phyloP scores from a whole-genome alignment of 2,113 vertebrate species.

The Takifugu flavidus region DNA sequence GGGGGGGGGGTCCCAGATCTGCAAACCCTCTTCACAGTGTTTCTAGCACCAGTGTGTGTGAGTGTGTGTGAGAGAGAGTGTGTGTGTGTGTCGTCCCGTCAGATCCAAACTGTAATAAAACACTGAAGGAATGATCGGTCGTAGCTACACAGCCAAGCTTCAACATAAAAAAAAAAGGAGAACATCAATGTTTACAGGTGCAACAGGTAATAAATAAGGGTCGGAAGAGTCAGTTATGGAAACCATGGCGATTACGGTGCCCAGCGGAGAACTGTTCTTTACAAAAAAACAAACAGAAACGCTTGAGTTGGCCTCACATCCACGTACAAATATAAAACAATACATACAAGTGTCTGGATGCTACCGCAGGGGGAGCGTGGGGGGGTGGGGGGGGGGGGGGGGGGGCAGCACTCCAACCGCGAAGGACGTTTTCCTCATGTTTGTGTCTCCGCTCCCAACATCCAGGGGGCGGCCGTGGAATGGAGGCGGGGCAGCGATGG shows the following conservation, averaged over 20 bases:
- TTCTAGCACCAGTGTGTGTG: slow-evolving; percentile 97
- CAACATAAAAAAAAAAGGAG: slow-evolving; percentile 76
- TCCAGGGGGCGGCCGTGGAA: slow-evolving; percentile 29
- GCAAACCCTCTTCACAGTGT: slow-evolving; percentile 93
- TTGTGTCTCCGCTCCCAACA: neutral
- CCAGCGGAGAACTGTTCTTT: slow-evolving; percentile 85
- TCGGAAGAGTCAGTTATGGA: slow-evolving; percentile 80
- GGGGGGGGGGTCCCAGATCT: slow-evolving; percentile 76
- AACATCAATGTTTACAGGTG: slow-evolving; percentile 82
- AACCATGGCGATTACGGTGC: slow-evolving; percentile 94
- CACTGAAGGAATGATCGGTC: slow-evolving; percentile 61
- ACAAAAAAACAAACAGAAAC: slow-evolving; percentile 76
- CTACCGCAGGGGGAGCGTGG: slow-evolving; percentile 68
- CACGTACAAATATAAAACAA: slow-evolving; percentile 99
- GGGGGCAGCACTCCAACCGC: too few relatives aligned
- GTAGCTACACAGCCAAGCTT: slow-evolving; percentile 69
- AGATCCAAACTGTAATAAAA: slow-evolving; percentile 77
- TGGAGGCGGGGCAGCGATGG: slow-evolving; percentile 50
- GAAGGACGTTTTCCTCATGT: neutral
- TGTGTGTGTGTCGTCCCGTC: slow-evolving; percentile 72
- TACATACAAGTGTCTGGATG: slow-evolving; percentile 97
- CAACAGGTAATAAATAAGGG: slow-evolving; percentile 98
- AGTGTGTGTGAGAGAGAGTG: slow-evolving; percentile 41
- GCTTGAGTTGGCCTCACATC: slow-evolving; percentile 94
- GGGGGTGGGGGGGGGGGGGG: slow-evolving; percentile 13